Evolutionary conservation across 2,888 invertebrate species (phyloP).

Genomic region (Lymantria monacha): DNA sequence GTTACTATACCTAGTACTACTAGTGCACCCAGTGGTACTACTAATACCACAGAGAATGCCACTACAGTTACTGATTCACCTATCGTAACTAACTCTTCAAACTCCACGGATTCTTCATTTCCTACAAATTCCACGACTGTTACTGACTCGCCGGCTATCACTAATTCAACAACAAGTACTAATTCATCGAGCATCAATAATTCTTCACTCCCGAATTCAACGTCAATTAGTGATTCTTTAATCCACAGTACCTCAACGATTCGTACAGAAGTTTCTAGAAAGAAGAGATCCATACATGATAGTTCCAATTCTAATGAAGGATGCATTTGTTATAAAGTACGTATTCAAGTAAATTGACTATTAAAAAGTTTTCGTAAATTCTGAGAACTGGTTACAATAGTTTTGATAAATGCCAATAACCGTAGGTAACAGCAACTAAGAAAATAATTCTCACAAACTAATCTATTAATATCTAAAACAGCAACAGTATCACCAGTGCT

Average conservation of each 20-base stretch:
- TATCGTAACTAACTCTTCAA: neutral
- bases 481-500: neutral
- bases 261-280: neutral
- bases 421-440: too few species aligned
- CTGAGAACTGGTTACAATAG: too few species aligned
- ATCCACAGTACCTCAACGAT: neutral
- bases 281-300: conserved; percentile 5
- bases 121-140: neutral
- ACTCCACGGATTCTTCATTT: neutral
- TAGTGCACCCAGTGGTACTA: neutral
- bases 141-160: neutral
- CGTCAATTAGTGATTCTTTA: neutral
- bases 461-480: too few species aligned
- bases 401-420: too few species aligned
- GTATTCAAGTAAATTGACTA: too few species aligned
- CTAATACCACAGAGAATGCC: neutral
- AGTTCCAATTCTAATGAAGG: neutral
- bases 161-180: neutral
- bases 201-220: neutral
- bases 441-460: too few species aligned
- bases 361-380: too few species aligned
- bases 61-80: neutral
- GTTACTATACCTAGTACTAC: neutral
- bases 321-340: conserved; percentile 12
- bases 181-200: neutral